Base-by-base conservation (phyloP, 2,113 vertebrate species). In the Rhynchomys soricoides region DNA sequence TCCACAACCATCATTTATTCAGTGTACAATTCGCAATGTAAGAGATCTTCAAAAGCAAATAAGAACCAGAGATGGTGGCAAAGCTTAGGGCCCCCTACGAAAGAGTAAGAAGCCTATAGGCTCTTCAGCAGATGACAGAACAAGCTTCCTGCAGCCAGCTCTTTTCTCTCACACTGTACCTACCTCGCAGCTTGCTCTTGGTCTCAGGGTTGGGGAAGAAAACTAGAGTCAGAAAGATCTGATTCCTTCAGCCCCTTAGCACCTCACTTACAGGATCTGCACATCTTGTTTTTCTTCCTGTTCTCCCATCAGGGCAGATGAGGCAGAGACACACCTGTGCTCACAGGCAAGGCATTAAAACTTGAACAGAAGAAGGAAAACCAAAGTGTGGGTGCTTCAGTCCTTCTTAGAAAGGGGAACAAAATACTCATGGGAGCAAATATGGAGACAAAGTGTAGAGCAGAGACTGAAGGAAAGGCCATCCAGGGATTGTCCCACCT, bases 131-230 rank as follows among this genome's bases (percentile, higher is more conserved):
- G 2, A 16, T 40, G 52, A 26, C 5, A 1, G 3, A 12, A 0
- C 1, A 7, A 34, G 7, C 5, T 0, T 24, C 43, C 68, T 29
- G 26, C 3, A 4, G 21, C 52, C 45, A 22, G n/a, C 4, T 5
- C 45, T 17, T 40, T 68, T 5, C 11, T 1, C 26, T 4, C 13
- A 15, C 37, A 10, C 1, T 2, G 0, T 59, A 0, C 0, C 62
- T 45, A 15, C 77, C 34, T n/a, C 68, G 57, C 15, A 2, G 15
- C 55, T 29, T 37, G 10, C 0, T 3, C 31, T 7, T 48, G 40
- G 55, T 48, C 52, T 15, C 11, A 8, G 66, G 50, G 6, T 15
- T 9, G 4, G 7, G 75, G 22, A 79, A 6, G 6, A 43, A 66
- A 55, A 45, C 85, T 16, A 37, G 62, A 55, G 90, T 40, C 15